Evolutionary conservation across 1,140 invertebrate species (phyloP).

Genomic region (Chrysoperla carnea): DNA sequence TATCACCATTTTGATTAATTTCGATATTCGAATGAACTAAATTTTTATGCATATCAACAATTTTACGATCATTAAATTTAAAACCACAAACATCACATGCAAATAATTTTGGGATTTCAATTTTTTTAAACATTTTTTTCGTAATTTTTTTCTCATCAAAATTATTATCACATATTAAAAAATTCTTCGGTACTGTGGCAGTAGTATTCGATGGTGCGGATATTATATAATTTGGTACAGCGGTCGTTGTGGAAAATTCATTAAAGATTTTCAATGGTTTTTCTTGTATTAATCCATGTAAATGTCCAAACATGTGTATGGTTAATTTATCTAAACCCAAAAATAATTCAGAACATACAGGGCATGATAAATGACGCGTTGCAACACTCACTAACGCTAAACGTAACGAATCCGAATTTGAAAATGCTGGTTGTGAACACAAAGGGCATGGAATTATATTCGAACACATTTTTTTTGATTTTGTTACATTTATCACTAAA

Average conservation of each 20-base stretch:
- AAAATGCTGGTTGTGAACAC: conserved; percentile 52
- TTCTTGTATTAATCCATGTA: conserved; percentile 9
- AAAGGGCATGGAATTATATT: conserved; percentile 51
- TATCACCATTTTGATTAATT: conserved; percentile 25
- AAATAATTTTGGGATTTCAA: conserved; percentile 14
- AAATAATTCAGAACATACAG: conserved; percentile 54
- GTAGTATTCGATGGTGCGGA: conserved; percentile 1
- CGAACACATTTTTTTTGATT: conserved; percentile 35
- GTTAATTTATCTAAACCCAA: conserved; percentile 67
- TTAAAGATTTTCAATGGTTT: neutral
- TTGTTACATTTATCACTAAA: too few species aligned
- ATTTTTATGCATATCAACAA: conserved; percentile 53
- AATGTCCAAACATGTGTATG: conserved; percentile 62
- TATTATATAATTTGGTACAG: conserved; percentile 1
- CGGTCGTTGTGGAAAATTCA: too few species aligned
- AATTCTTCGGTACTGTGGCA: conserved; percentile 3
- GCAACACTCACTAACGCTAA: conserved; percentile 53
- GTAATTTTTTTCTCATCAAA: too few species aligned
- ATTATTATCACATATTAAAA: too few species aligned
- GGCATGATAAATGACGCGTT: conserved; percentile 51
- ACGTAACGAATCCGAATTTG: conserved; percentile 45
- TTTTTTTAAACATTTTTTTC: too few species aligned
- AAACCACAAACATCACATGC: conserved; percentile 53
- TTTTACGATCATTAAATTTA: conserved; percentile 45
- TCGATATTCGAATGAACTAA: conserved; percentile 47